Conservation (phyloP, 2,797 vertebrate species). For the Acrossocheilus wenchowensis region DNA sequence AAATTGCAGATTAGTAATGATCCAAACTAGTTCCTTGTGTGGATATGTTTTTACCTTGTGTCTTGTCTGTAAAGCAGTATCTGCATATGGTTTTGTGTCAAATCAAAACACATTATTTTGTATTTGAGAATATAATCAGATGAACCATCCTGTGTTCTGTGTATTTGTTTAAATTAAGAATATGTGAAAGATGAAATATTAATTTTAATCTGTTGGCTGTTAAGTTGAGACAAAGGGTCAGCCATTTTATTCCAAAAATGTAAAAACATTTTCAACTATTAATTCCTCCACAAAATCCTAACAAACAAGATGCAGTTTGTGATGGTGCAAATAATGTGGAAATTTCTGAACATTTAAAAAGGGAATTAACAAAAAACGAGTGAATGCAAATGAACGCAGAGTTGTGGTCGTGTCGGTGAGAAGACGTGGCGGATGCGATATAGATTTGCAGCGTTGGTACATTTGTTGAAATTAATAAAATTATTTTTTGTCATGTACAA, state of each 20-base stretch:
- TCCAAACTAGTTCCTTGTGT: conserved; percentile 62
- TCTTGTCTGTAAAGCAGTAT: conserved; percentile 75
- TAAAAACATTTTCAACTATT: too few species aligned
- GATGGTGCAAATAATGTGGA: too few species aligned
- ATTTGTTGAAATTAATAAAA: neutral
- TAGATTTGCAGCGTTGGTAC: neutral
- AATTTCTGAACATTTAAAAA: neutral
- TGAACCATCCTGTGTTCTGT: conserved; percentile 19
- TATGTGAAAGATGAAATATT: neutral
- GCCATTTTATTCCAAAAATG: too few species aligned
- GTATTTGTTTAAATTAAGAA: neutral
- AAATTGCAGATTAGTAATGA: conserved; percentile 58
- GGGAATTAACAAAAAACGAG: too few species aligned
- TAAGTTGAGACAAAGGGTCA: too few species aligned
- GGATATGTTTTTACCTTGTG: conserved; percentile 80
- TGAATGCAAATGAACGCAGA: too few species aligned
- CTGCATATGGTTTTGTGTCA: conserved; percentile 79
- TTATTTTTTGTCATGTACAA: neutral
- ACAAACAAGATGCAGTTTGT: too few species aligned
- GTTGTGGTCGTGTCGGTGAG: too few species aligned
- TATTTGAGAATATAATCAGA: conserved; percentile 69
- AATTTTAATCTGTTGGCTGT: too few species aligned
- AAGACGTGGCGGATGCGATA: neutral
- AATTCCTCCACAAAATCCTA: too few species aligned
- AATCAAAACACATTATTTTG: conserved; percentile 69